phyloP scores from a whole-genome alignment of 2,797 vertebrate species.

The Falco novaeseelandiae region DNA sequence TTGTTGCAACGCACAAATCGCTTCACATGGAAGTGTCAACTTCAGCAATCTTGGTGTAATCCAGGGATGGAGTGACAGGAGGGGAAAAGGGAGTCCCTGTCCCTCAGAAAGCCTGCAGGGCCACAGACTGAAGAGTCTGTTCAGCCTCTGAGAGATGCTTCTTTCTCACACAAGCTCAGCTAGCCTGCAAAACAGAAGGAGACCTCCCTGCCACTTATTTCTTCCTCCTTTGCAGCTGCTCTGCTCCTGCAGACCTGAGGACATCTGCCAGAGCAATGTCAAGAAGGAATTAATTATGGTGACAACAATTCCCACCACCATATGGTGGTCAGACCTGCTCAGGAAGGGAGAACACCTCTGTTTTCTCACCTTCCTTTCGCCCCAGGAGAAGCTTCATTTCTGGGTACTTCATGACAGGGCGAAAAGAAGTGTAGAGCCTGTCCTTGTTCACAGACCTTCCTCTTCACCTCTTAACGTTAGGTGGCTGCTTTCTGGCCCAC shows the following conservation, averaged over 20 bases:
- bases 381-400: neutral
- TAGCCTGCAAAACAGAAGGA: neutral
- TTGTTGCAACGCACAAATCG: neutral
- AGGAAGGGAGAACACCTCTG: neutral
- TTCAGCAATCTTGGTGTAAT: neutral
- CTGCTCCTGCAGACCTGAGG: neutral
- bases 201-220: neutral
- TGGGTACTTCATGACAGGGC: neutral
- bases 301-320: constrained; percentile 1
- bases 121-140: neutral
- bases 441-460: neutral
- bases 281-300: constrained; percentile 13
- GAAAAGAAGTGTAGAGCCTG: neutral
- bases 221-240: neutral
- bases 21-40: neutral
- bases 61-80: neutral
- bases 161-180: neutral
- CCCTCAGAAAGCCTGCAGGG: neutral
- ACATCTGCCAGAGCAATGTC: neutral
- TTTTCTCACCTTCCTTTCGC: neutral
- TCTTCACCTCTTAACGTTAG: neutral
- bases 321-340: constrained; percentile 9
- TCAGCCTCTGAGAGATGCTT: neutral
- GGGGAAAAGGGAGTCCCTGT: neutral
- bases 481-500: neutral